Evolutionary conservation across 2,888 invertebrate species (phyloP), one percentile per base, ranked within the genome.

Genomic region (Mythimna vitellina): DNA sequence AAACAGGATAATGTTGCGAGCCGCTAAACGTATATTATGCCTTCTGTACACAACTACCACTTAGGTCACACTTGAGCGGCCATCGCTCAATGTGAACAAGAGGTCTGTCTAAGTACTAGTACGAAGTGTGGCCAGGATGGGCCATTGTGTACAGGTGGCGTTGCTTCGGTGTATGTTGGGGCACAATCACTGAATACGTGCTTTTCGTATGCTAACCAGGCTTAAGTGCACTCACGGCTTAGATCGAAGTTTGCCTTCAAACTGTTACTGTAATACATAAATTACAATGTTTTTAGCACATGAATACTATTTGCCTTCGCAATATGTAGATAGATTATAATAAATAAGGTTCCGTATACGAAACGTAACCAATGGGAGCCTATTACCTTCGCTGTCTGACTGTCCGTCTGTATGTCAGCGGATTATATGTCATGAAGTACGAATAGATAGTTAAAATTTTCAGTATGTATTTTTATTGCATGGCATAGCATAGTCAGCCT

Each of bases 1-100:
- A 70, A 76, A 65, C 70, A 70, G 20, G 51, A 81, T 65, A 65
- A 62, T 54, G n/a, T 29, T 70, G 29, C 38, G 53, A 51, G 22
- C 29, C 51, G 10, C 42, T 38, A 54, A 68, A 81, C 72, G 79
- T 78, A 57, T 70, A 61, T 81, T 67, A 61, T 64, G 53, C 66
- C 82, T 67, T 78, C 80, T 82, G 80, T 78, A 70, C 29, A 82
- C 82, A 82, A 80, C 70, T 73, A 63, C 74, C 79, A 74, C 80
- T 82, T 74, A 80, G 79, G 73, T 82, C 57, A 78, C 49, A 56
- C 74, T 78, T 61, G 73, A 82, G 66, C 53, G 64, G 60, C 70
- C 70, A 80, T 82, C 79, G 60, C 73, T 80, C 82, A 80, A 82
- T 71, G 49, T 64, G 64, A 60, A 70, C 70, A 67, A 80, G 82